Evolutionary conservation across 2,888 invertebrate species (phyloP).

Genomic region (Laspeyria flexula): DNA sequence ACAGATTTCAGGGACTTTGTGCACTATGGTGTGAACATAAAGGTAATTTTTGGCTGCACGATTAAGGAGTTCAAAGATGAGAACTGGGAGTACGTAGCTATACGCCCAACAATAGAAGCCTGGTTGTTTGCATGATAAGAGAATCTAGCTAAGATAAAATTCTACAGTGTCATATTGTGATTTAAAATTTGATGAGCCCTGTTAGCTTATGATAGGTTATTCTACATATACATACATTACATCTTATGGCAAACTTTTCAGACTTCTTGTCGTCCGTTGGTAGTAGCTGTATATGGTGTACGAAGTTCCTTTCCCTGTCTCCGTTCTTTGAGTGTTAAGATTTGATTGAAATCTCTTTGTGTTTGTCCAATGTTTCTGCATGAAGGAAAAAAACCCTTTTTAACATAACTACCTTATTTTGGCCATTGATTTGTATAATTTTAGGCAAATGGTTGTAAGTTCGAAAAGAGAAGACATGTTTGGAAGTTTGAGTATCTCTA

Average conservation of each 20-base stretch:
- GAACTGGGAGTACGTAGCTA: too few species aligned
- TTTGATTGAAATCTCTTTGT: slow-evolving; percentile 51
- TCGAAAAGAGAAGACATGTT: slow-evolving; percentile 64
- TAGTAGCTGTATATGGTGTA: not conserved
- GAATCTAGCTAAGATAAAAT: too few species aligned
- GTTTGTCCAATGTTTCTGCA: slow-evolving; percentile 57
- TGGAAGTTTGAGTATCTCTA: slow-evolving; percentile 29
- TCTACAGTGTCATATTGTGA: too few species aligned
- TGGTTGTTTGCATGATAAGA: too few species aligned
- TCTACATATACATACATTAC: too few species aligned
- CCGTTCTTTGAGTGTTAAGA: slow-evolving; percentile 53
- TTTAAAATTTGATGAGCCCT: too few species aligned
- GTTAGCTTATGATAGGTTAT: too few species aligned
- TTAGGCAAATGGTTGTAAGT: slow-evolving; percentile 57
- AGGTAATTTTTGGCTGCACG: not conserved
- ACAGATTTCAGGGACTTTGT: slow-evolving; percentile 31
- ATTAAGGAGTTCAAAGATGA: too few species aligned
- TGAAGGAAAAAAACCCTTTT: slow-evolving; percentile 30
- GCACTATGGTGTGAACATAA: slow-evolving; percentile 3
- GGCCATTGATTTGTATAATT: slow-evolving; percentile 1
- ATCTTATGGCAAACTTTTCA: too few species aligned
- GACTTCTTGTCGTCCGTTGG: too few species aligned
- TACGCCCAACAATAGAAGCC: too few species aligned
- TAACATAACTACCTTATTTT: not conserved
- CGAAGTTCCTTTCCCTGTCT: slow-evolving; percentile 27